Evolutionary conservation across 2,797 vertebrate genomes (phyloP).

Genomic region (Sciurus vulgaris): DNA sequence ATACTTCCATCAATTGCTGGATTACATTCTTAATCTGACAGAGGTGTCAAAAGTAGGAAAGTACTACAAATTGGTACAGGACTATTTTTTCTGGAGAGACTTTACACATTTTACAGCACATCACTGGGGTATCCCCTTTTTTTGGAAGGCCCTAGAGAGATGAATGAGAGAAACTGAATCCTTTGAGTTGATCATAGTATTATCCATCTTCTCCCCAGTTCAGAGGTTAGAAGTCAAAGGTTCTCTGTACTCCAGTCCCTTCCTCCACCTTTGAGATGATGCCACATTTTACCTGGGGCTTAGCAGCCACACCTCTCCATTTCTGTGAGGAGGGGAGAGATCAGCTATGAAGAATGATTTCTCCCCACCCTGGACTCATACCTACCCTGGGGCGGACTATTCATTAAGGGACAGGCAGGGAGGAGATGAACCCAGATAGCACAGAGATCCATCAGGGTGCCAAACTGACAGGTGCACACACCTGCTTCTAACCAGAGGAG

Average conservation of each 20-base stretch:
- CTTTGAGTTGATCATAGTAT: not conserved
- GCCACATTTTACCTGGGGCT: not conserved
- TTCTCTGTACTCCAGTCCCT: not conserved
- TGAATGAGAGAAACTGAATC: not conserved
- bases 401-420: slow-evolving; percentile 46
- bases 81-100: slow-evolving; percentile 39
- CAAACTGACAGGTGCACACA: slow-evolving; percentile 71
- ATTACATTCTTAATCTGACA: not conserved
- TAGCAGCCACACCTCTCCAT: slow-evolving; percentile 12
- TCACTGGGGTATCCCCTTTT: not conserved
- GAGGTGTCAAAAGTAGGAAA: not conserved
- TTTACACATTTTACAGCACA: not conserved
- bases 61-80: not conserved
- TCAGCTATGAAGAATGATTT: not conserved
- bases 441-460: slow-evolving; percentile 71
- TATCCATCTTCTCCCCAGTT: slow-evolving; percentile 54
- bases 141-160: not conserved
- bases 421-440: slow-evolving; percentile 19
- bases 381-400: slow-evolving; percentile 41
- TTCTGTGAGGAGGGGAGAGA: not conserved
- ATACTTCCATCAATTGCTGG: not conserved
- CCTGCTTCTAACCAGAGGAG: slow-evolving; percentile 71
- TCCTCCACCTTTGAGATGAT: slow-evolving; percentile 1
- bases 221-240: slow-evolving; percentile 65
- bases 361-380: slow-evolving; percentile 40